A percentile compares a stretch with the other conserved stretches of the same genome.
Conservation (phyloP, 2,113 vertebrate genomes). For the Campylomormyrus tamandua region DNA sequence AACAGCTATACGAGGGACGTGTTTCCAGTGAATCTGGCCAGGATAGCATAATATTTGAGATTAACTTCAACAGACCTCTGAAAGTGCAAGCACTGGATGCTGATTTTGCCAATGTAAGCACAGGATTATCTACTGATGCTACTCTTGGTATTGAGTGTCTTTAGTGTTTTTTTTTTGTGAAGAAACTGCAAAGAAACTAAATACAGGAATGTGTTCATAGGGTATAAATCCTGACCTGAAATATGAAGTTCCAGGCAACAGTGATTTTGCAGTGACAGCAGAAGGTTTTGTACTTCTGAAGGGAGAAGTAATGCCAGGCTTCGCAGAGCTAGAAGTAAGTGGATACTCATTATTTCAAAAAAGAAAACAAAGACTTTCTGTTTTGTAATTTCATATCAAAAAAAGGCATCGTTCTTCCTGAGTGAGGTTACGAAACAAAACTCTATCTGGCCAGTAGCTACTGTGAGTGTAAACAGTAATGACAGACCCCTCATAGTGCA, state of each 20-base stretch:
- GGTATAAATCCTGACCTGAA: constrained; percentile 63
- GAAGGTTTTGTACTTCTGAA: constrained; percentile 61
- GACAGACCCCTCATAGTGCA: not conserved
- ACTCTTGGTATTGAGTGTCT: not conserved
- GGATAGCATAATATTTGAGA: constrained; percentile 53
- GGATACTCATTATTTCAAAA: not conserved
- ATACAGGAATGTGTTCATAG: constrained; percentile 41
- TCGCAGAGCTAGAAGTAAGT: constrained; percentile 43
- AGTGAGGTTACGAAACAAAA: not conserved
- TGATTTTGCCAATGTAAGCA: constrained; percentile 48
- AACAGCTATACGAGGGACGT: constrained; percentile 35
- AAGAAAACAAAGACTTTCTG: not conserved
- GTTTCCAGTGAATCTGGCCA: constrained; percentile 31
- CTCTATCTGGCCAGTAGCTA: not conserved
- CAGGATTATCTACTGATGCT: not conserved
- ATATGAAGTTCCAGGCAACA: constrained; percentile 55
- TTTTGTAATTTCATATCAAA: not conserved
- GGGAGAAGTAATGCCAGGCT: not conserved
- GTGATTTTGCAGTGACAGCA: constrained; percentile 48
- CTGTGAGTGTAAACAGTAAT: not conserved
- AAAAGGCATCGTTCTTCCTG: not conserved
- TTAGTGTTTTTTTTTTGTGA: not conserved
- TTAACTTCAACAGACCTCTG: constrained; percentile 40
- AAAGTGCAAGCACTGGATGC: constrained; percentile 48
- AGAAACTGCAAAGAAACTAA: not conserved